Base-by-base conservation (phyloP, 2,797 vertebrate species). In the Florisuga fusca region DNA sequence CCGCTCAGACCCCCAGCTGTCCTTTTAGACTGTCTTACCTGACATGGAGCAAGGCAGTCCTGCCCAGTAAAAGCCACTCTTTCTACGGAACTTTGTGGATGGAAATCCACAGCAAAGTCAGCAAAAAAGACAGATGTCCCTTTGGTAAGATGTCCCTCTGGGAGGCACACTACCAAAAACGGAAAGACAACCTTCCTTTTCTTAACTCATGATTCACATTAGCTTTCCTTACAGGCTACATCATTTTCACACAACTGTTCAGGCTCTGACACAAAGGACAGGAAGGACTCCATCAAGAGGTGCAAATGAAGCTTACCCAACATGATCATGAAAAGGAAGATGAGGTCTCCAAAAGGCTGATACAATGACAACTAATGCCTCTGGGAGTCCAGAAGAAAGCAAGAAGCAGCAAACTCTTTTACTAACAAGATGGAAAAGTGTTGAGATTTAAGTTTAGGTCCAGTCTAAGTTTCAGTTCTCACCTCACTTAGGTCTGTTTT, bases 1-100 rank as follows among this genome's bases (percentile, higher is more conserved):
- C 36, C 12, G 18, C 16, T 46, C 33, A 31, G 55, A 25, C 84
- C 10, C 23, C 26, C 15, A 71, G 20, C 34, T 91, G 23, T 36
- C 34, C 53, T 43, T 81, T 81, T 25, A 59, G 25, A 33, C 12
- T 29, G 5, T 10, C 27, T n/a, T 41, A 58, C 27, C 7, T 43
- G 57, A 80, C 79, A 83, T 54, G 14, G 18, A 86, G 29, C 12
- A 72, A 64, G 58, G 51, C 31, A 48, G 6, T 29, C 12, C 16
- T 55, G 5, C 11, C 22, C 10, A 43, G 5, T 48, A 62, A 82
- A 13, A 90, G 15, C 15, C 34, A 69, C 17, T 23, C 33, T 33
- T 81, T 76, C 50, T 34, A 5, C 1, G 0, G 20, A 33, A 74
- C 23, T 67, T 67, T 0, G 0, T 17, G n/a, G 45, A 77, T 8